phyloP scores from a whole-genome alignment of 2,888 invertebrate genomes.

The Tribolium freemani region DNA sequence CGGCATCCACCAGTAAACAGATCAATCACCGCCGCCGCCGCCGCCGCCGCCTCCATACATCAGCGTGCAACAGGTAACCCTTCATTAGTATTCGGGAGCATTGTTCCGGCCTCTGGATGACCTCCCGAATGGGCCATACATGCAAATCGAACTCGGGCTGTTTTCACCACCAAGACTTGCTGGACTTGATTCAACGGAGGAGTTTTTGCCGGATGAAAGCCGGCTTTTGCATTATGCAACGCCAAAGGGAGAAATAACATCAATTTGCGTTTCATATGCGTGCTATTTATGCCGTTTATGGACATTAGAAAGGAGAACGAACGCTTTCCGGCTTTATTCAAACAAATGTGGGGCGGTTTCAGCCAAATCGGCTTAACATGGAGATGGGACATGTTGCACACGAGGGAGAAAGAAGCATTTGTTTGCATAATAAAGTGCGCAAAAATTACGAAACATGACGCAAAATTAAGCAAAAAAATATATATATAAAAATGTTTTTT shows the following conservation, averaged over 20 bases:
- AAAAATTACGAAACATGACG: not conserved
- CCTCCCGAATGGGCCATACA: conserved; percentile 25
- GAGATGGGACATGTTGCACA: not conserved
- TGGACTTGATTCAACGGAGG: conserved; percentile 28
- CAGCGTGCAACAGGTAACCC: conserved; percentile 30
- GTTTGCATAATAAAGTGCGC: not conserved
- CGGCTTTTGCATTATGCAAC: conserved; percentile 35
- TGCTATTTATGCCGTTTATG: conserved; percentile 31
- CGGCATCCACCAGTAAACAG: conserved; percentile 31
- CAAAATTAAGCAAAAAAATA: not conserved
- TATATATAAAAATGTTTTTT: too few relatives aligned
- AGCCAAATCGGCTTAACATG: not conserved
- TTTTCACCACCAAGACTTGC: conserved; percentile 1
- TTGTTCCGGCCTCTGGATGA: conserved; percentile 18
- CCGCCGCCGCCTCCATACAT: conserved; percentile 23
- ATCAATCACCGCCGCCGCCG: conserved; percentile 25
- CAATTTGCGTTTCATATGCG: conserved; percentile 38
- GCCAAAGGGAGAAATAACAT: conserved; percentile 29
- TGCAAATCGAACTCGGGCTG: conserved; percentile 12
- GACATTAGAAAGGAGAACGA: not conserved
- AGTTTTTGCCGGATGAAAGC: conserved; percentile 24
- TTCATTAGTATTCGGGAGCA: conserved; percentile 29
- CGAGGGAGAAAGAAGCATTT: not conserved
- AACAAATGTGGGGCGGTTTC: not conserved
- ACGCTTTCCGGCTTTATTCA: not conserved